A percentile compares a stretch with the other conserved stretches of the same genome.
These are phyloP conservation scores for Eristalis arbustorum DNA, from an alignment of 2,888 invertebrate genomes.

Conservation along the genomic window DNA sequence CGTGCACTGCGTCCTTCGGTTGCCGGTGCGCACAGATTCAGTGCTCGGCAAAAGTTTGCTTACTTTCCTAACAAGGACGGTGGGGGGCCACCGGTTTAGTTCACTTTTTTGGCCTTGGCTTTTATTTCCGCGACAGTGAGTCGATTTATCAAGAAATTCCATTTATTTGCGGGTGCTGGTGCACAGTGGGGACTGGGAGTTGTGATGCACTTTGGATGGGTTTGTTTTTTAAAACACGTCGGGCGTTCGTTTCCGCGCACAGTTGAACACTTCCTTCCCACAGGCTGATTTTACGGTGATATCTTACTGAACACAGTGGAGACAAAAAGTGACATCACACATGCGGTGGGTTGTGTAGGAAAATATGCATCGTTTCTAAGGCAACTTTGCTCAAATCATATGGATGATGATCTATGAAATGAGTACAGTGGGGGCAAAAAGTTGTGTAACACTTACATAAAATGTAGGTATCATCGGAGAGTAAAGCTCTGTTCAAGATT, in stretches of 20 bases:
- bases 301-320: not conserved
- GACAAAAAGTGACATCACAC: not conserved
- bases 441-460: no score
- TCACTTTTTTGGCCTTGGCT: not conserved
- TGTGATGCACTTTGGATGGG: not conserved
- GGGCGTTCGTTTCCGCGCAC: no score
- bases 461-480: no score
- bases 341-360: not conserved
- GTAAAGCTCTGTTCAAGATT: no score
- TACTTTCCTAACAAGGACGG: constrained; percentile 12
- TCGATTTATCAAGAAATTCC: constrained; percentile 31
- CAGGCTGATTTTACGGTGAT: no score
- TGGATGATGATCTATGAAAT: not conserved
- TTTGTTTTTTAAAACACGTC: no score
- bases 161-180: not conserved
- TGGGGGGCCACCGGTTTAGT: not conserved
- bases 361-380: not conserved
- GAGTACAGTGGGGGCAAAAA: not conserved
- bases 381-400: not conserved
- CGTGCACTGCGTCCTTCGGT: constrained; percentile 34
- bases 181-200: not conserved
- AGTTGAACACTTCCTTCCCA: no score
- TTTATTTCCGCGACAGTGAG: constrained; percentile 18
- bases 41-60: constrained; percentile 27
- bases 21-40: constrained; percentile 37